Percentiles rank a stretch among this genome's conserved stretches.
Conservation (phyloP, 2,113 vertebrate genomes). For the Coturnix japonica region DNA sequence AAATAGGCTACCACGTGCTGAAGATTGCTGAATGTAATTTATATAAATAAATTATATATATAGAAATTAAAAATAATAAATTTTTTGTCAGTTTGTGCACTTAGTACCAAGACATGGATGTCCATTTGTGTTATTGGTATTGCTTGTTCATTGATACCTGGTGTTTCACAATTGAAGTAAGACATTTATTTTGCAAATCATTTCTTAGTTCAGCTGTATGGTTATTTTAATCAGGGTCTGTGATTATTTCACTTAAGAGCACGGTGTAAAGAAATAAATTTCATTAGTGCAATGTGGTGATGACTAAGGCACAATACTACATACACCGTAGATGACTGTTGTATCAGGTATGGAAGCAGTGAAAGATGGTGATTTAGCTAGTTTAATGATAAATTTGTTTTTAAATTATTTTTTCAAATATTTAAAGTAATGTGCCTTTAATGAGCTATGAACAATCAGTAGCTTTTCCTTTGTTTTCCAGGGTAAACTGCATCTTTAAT, state of each 20-base stretch:
- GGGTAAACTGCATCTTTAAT: constrained; percentile 50
- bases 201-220: rapidly evolving
- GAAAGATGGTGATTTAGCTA: background rate
- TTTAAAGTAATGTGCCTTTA: constrained; percentile 26
- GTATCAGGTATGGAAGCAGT: background rate
- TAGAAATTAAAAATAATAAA: too few species aligned
- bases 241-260: background rate
- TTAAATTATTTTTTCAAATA: constrained; percentile 31
- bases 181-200: background rate
- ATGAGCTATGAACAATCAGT: background rate
- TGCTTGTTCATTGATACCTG: background rate
- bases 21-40: background rate
- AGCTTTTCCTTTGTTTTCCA: constrained; percentile 1
- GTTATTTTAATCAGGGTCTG: background rate
- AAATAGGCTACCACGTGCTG: background rate
- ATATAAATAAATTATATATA: too few species aligned
- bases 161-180: background rate
- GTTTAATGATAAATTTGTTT: constrained; percentile 1
- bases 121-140: background rate
- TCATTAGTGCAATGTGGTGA: background rate
- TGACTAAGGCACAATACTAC: background rate
- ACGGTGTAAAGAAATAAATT: background rate
- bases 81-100: background rate
- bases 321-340: background rate
- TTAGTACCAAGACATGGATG: background rate